phyloP scores from a whole-genome alignment of 1,140 invertebrate genomes.

The Octopus sinensis region DNA sequence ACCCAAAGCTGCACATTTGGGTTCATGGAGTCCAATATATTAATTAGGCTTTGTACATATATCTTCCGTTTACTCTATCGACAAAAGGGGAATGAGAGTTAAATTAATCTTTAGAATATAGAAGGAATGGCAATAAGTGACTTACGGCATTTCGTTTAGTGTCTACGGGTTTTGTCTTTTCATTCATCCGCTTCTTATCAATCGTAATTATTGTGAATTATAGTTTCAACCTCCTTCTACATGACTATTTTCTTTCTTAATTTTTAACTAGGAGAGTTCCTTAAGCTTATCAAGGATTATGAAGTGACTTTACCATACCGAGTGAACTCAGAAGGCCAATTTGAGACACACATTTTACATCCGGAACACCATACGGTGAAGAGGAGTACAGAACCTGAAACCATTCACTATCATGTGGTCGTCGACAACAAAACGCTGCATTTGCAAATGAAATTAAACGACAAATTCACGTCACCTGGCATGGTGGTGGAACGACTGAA shows the following conservation, averaged over 20 bases:
- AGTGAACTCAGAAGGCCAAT: conserved; percentile 61
- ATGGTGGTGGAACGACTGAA: conserved; percentile 69
- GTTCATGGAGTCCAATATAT: too few species aligned
- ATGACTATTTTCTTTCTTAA: conserved; percentile 17
- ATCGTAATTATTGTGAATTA: not conserved
- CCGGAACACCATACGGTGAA: conserved; percentile 26
- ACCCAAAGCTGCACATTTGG: too few species aligned
- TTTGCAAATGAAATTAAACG: conserved; percentile 64
- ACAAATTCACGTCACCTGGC: conserved; percentile 68
- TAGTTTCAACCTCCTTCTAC: not conserved
- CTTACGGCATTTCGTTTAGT: not conserved
- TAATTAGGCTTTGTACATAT: too few species aligned
- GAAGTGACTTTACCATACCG: conserved; percentile 63
- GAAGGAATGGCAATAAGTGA: too few species aligned
- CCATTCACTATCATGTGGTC: conserved; percentile 64
- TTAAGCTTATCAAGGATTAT: conserved; percentile 53
- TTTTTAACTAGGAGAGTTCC: conserved; percentile 41
- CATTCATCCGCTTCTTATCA: not conserved
- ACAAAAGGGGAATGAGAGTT: not conserved
- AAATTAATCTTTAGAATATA: not conserved
- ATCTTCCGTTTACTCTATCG: too few species aligned
- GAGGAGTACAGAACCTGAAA: conserved; percentile 26
- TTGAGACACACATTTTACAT: conserved; percentile 62
- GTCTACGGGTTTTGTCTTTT: not conserved
- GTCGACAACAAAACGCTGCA: conserved; percentile 62